A percentile compares a stretch with the other conserved stretches of the same genome.
phyloP scores from a whole-genome alignment of 2,797 vertebrate genomes.

The Diglossa cyanea region DNA sequence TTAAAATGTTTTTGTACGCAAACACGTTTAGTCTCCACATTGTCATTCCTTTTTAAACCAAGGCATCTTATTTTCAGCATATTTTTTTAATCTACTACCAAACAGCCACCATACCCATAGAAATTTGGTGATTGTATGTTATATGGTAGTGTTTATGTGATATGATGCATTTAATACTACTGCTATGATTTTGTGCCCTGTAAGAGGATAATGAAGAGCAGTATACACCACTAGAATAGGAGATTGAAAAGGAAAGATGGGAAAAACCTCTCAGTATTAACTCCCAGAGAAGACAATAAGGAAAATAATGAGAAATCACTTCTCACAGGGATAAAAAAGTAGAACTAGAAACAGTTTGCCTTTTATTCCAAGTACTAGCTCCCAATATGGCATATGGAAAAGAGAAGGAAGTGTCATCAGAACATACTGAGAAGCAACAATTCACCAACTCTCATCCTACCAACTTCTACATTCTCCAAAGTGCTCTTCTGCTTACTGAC shows the following conservation, averaged over 20 bases:
- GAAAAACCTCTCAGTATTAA: fast-evolving
- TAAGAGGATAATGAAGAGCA: not conserved
- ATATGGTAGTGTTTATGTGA: not conserved
- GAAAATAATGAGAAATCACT: not conserved
- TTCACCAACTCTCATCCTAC: not conserved
- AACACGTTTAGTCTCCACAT: not conserved
- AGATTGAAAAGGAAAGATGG: not conserved
- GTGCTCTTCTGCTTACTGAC: not conserved
- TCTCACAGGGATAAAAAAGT: not conserved
- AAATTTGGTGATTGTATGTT: not conserved
- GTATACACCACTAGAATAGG: not conserved
- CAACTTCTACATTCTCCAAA: not conserved
- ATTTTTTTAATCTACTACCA: not conserved
- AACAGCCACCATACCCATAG: not conserved
- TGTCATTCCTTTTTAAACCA: not conserved
- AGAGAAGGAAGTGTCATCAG: not conserved
- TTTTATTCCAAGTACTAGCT: not conserved
- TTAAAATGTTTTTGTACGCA: not conserved
- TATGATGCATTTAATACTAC: not conserved
- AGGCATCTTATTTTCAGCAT: not conserved
- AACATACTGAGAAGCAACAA: not conserved
- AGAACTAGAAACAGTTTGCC: not conserved
- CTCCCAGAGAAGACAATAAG: not conserved
- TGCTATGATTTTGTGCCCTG: not conserved
- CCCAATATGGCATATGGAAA: not conserved